A percentile compares a stretch with the other conserved stretches of the same genome.
phyloP scores from a whole-genome alignment of 2,113 vertebrate genomes.

The Malaclemys terrapin region DNA sequence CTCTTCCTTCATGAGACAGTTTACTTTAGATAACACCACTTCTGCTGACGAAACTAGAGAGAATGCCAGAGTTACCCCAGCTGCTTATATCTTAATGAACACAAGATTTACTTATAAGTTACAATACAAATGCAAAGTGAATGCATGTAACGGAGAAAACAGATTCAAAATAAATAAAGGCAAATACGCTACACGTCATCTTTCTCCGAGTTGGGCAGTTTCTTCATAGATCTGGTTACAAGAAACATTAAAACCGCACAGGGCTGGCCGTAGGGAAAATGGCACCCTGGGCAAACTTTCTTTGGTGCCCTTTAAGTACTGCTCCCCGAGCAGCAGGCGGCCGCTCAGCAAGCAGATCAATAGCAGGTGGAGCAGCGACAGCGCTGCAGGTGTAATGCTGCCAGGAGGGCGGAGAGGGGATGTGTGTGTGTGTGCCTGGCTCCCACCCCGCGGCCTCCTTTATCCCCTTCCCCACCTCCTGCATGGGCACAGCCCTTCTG shows the following conservation, averaged over 20 bases:
- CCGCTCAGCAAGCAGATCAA: too few species aligned
- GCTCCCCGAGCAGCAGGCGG: too few species aligned
- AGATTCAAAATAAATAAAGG: background rate
- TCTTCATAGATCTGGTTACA: background rate
- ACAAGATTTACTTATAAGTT: background rate
- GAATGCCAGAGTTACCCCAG: background rate
- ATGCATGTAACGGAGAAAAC: background rate
- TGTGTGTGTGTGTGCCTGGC: too few species aligned
- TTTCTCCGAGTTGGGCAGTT: background rate
- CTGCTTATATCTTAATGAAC: slow-evolving; percentile 21
- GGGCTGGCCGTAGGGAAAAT: too few species aligned
- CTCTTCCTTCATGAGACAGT: background rate
- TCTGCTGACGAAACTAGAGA: background rate
- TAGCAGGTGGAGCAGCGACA: too few species aligned
- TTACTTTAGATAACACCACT: slow-evolving; percentile 36
- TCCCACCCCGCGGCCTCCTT: too few species aligned
- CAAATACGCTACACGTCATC: accelerated
- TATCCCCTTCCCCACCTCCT: too few species aligned
- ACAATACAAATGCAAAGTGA: background rate
- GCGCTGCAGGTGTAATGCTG: too few species aligned
- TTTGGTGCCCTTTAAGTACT: too few species aligned
- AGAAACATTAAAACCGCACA: background rate
- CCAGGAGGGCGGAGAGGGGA: too few species aligned
- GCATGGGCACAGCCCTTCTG: too few species aligned
- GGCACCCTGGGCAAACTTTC: too few species aligned